Base-by-base conservation (phyloP, 2,797 vertebrate species). In the Oophaga sylvatica region DNA sequence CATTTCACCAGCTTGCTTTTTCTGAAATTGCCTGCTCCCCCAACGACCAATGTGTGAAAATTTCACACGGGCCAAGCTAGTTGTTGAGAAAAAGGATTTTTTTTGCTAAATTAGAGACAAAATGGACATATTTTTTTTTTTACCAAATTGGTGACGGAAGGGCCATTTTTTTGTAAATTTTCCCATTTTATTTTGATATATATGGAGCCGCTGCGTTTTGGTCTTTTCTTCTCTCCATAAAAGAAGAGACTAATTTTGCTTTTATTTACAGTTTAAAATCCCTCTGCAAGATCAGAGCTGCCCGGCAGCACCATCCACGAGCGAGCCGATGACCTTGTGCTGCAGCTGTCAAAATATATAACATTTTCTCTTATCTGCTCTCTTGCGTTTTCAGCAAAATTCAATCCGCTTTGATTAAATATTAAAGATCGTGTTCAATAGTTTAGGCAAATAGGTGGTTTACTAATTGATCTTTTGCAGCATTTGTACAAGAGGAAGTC, bases 311-410 rank as follows among this genome's bases (percentile, higher is more conserved):
- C n/a, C n/a, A 63, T 45, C 22, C 12, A n/a, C 41, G 19, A 41
- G 29, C 29, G 11, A 53, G 29, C 31, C 59, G 20, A 9, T 63
- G 79, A 80, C 79, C 59, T 80, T 80, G 79, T 45, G 20, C 19
- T 45, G 79, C 79, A 63, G 79, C 59, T 87, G 85, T 80, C 67
- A 71, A 57, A 83, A 78, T 31, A 62, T 62, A 57, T 71, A 70
- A 83, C 31, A 31, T 70, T 83, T 48, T 76, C 59, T 22, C 70
- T 67, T 67, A 82, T 83, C 11, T 70, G 75, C 31, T 45, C 20
- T 87, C 83, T 77, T 87, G 80, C 73, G 19, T 78, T 65, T 79
- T 87, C 87, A 84, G 75, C 81, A 26, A 87, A 83, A 87, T 59
- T 57, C 56, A 41, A 84, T 79, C 87, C 60, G 48, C 75, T 88